A percentile compares a stretch with the other conserved stretches of the same genome.
Evolutionary conservation across 2,888 invertebrate genomes (phyloP).

Genomic region (Lymantria monacha): DNA sequence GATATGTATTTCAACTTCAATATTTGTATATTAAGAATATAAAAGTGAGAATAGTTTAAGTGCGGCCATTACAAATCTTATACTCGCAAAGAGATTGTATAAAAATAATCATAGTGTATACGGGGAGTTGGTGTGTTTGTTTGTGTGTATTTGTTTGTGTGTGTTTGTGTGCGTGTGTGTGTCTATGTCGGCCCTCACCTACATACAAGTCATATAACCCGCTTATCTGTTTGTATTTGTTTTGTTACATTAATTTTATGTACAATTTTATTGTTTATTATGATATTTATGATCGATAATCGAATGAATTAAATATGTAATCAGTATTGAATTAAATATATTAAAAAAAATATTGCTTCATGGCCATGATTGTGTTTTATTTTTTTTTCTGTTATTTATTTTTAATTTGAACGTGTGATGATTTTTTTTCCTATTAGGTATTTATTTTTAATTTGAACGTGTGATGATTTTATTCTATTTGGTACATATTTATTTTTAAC

Average conservation of each 20-base stretch:
- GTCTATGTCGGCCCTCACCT: slow-evolving; percentile 38
- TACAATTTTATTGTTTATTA: slow-evolving; percentile 9
- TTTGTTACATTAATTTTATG: slow-evolving; percentile 10
- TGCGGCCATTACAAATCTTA: slow-evolving; percentile 1
- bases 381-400: no score
- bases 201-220: slow-evolving; percentile 35
- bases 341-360: no score
- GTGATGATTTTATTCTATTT: no score
- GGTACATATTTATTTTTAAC: no score
- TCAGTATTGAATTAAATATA: not conserved
- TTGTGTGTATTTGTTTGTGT: not conserved
- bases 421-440: no score
- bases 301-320: not conserved
- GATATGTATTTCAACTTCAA: no score
- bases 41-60: not conserved
- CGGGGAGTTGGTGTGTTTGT: not conserved
- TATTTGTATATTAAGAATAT: no score
- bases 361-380: no score
- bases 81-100: slow-evolving; percentile 23
- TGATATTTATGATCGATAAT: not conserved
- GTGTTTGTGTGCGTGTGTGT: slow-evolving; percentile 1
- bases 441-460: no score
- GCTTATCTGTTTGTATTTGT: slow-evolving; percentile 1
- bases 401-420: no score
- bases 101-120: not conserved